Conservation (phyloP, 2,797 vertebrate genomes). For the Helostoma temminkii region DNA sequence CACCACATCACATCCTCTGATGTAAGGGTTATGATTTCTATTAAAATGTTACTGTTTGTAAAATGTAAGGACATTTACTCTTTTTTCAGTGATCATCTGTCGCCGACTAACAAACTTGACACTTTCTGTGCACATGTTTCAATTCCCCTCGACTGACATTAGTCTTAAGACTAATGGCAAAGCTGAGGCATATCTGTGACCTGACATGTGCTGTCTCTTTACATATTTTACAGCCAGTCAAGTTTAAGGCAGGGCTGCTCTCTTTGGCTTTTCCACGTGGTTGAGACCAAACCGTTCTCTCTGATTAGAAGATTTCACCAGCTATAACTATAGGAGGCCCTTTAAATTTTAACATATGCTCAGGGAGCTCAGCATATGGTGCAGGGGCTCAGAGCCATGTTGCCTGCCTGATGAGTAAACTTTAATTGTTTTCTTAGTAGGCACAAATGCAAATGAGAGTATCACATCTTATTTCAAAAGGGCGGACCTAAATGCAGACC, state of each 20-base stretch:
- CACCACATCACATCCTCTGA: background rate
- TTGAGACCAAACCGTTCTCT: slow-evolving; percentile 20
- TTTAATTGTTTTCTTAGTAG: background rate
- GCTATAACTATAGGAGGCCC: slow-evolving; percentile 6
- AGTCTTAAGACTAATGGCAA: slow-evolving; percentile 1
- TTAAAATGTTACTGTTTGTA: background rate
- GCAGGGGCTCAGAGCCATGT: slow-evolving; percentile 12
- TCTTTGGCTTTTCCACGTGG: background rate
- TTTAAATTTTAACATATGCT: slow-evolving; percentile 28
- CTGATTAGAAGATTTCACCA: slow-evolving; percentile 38
- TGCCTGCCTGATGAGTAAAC: background rate
- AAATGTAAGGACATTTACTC: background rate
- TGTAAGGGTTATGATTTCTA: background rate
- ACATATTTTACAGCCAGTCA: slow-evolving; percentile 42
- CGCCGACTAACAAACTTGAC: background rate
- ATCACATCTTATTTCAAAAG: too few species aligned
- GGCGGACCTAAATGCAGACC: too few species aligned
- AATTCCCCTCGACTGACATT: slow-evolving; percentile 8
- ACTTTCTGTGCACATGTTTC: background rate
- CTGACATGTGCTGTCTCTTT: slow-evolving; percentile 28
- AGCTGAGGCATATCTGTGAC: slow-evolving; percentile 23
- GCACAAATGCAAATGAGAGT: slow-evolving; percentile 22
- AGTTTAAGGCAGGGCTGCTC: slow-evolving; percentile 6
- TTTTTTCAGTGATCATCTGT: slow-evolving; percentile 12
- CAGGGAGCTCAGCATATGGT: slow-evolving; percentile 34